A percentile compares a stretch with the other conserved stretches of the same genome.
Evolutionary conservation across 2,888 invertebrate genomes (phyloP).

Genomic region (Pyrrhosoma nymphula): DNA sequence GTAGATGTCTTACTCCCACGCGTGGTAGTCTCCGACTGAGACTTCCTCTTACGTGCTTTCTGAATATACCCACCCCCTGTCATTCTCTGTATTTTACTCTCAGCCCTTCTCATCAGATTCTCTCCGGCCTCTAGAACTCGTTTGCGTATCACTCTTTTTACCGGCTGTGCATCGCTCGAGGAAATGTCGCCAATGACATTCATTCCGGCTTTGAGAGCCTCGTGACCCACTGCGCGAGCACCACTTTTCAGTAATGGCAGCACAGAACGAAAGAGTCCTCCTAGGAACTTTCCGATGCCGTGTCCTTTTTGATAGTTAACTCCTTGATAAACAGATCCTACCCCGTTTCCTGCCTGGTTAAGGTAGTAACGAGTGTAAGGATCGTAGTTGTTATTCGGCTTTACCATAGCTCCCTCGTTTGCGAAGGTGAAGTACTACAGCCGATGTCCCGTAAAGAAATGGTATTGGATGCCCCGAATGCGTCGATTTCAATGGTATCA

Average conservation of each 20-base stretch:
- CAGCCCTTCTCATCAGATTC: background rate
- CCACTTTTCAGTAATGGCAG: constrained; percentile 69
- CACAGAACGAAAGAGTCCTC: constrained; percentile 34
- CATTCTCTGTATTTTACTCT: background rate
- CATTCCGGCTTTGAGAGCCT: constrained; percentile 40
- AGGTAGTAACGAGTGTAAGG: constrained; percentile 14
- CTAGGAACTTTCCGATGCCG: constrained; percentile 36
- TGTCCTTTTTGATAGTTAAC: background rate
- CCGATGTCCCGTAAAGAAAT: constrained; percentile 39
- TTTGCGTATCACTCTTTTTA: constrained; percentile 4
- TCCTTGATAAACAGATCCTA: constrained; percentile 41
- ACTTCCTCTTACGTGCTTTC: background rate
- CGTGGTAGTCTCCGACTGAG: background rate
- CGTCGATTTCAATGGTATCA: background rate
- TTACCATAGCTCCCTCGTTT: background rate
- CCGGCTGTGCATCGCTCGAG: background rate
- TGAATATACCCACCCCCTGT: background rate
- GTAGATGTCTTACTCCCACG: background rate
- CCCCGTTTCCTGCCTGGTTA: constrained; percentile 55
- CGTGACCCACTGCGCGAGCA: constrained; percentile 68
- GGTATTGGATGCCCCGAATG: constrained; percentile 53
- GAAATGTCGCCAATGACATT: constrained; percentile 63
- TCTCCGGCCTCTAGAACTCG: background rate
- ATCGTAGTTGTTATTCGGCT: background rate
- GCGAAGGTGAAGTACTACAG: constrained; percentile 50